Base-by-base conservation (phyloP, 2,113 vertebrate genomes). In the Urocynchramus pylzowi region DNA sequence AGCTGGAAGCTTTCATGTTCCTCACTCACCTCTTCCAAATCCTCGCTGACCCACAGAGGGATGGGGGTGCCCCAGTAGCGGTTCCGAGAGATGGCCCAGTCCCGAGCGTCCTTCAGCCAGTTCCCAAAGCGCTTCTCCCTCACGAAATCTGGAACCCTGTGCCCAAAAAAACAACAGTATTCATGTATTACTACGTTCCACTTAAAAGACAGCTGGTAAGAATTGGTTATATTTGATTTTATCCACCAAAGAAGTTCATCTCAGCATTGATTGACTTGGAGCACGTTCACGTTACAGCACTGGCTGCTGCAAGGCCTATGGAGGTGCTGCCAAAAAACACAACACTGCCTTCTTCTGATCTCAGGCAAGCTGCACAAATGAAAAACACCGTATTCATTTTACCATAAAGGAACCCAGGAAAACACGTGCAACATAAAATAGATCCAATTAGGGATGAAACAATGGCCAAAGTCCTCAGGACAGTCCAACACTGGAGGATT, bases 41-140 rank as follows among this genome's bases (percentile, higher is more conserved):
- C 99, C 1, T 98, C 98, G 15, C 99, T 99, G 98, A 99, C 98
- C 99, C 99, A 99, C 82, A 99, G 94, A 1, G 99, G 99, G 91
- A 99, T 99, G 4, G 99, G 99, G 4, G 99, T 99, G 16, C 99
- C 99, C 99, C 99, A 99, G 97, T 99, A 99, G 31, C 99, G 98
- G 97, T 99, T 99, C 84, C 99, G 98, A 20, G 99, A 99, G 95
- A 99, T 96, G 16, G 99, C 99, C 99, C 99, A 99, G 89, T 99
- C 99, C 1, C 98, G 98, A 5, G 99, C 99, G 1, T 99, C 99
- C 97, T 98, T 99, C 52, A 99, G 98, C 99, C 99, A 99, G 97
- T 99, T 99, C 59, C 99, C 99, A 86, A 99, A 99, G 56, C 99
- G 98, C 94, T 99, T 99, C 97, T 99, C 99, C 84, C 97, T 83